Evolutionary conservation across 1,140 invertebrate species (phyloP).

Genomic region (Cherax quadricarinatus): DNA sequence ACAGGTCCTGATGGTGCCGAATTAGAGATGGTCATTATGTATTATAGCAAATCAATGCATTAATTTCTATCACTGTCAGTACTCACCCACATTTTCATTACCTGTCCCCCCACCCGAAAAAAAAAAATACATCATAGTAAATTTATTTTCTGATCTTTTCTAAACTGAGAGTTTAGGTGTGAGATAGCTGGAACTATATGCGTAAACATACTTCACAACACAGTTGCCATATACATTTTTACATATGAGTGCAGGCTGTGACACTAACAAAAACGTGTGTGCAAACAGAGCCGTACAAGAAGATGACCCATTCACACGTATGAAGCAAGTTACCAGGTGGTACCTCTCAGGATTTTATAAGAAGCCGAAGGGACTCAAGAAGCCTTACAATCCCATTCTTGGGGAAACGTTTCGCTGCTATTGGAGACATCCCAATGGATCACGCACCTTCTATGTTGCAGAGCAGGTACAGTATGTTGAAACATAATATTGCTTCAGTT

Average conservation of each 20-base stretch:
- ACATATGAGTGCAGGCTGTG: background rate
- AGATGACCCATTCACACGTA: constrained; percentile 92
- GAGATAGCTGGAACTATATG: too few species aligned
- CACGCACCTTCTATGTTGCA: constrained; percentile 93
- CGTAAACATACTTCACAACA: too few species aligned
- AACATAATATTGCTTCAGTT: background rate
- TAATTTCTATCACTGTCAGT: too few species aligned
- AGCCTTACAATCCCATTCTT: constrained; percentile 96
- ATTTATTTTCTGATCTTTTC: too few species aligned
- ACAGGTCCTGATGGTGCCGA: too few species aligned
- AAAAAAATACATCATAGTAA: too few species aligned
- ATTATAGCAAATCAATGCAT: too few species aligned
- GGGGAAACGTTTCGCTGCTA: constrained; percentile 95
- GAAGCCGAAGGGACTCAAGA: constrained; percentile 94
- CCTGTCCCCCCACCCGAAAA: too few species aligned
- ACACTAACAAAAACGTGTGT: constrained; percentile 29
- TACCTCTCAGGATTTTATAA: constrained; percentile 92
- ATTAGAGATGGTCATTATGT: too few species aligned
- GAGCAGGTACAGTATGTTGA: constrained; percentile 84
- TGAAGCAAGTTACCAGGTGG: constrained; percentile 93
- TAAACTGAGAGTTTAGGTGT: too few species aligned
- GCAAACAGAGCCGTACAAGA: constrained; percentile 86
- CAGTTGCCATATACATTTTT: too few species aligned
- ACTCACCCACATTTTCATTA: too few species aligned
- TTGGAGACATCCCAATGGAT: constrained; percentile 90